Base-by-base conservation (phyloP, 2,113 vertebrate species). In the Ibidorhyncha struthersii region DNA sequence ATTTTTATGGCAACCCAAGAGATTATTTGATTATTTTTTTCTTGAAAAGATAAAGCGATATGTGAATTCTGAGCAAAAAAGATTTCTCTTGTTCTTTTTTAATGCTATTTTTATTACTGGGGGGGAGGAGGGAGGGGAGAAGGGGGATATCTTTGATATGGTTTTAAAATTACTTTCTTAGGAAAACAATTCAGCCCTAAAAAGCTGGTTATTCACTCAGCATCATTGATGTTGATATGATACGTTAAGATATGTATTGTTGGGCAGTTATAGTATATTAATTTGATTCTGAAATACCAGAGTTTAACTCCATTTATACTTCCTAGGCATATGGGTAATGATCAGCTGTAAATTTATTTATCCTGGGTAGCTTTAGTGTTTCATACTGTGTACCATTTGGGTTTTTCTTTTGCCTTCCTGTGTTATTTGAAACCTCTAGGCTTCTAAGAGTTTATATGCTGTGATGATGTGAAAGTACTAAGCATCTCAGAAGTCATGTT, bases 161-260 rank as follows among this genome's bases (percentile, higher is more conserved):
- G 7, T 38, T 92, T 9, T 20, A 66, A 5, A 90, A 53, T 43
- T 74, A 30, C 50, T 58, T 88, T 55, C 25, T 58, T 49, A 53
- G 52, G 53, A 47, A 49, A 77, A 84, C 56, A 55, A 38, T 36
- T 85, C 27, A 63, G 25, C 71, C 43, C 20, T 80, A 76, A 52
- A 62, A 50, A 34, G 4, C 0, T 43, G 23, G 14, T 14, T 76
- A 14, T 82, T 92, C 25, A 10, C 14, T 62, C n/a, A 76, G 25
- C 32, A 50, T 20, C 14, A 12, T 3, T 67, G 70, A 32, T 70
- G 82, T 30, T 85, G 38, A 19, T 70, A 14, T 34, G 86, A 47
- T 15, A 5, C 0, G 0, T 58, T 34, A 36, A n/a, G 30, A 20
- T n/a, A 25, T 4, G 34, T 50, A 1, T 8, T 62, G 25, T 4